These are phyloP conservation scores for Ditula angustiorana DNA, from an alignment of 2,888 invertebrate genomes.

Conservation along the genomic window DNA sequence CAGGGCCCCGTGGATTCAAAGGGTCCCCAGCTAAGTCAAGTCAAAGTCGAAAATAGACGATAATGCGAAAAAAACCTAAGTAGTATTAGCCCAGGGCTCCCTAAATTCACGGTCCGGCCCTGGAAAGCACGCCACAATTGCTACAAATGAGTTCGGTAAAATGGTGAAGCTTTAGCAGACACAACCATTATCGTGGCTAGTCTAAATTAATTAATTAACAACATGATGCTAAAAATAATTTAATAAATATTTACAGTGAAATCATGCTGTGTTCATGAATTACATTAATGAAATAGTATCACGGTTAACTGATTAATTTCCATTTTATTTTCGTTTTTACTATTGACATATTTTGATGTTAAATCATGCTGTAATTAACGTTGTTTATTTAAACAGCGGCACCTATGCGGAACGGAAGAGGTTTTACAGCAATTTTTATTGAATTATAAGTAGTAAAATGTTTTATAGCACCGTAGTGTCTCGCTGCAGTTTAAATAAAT, in stretches of 20 bases:
- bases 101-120: no score
- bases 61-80: no score
- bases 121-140: no score
- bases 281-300: constrained; percentile 7
- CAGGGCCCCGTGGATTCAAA: no score
- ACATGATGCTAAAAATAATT: neutral
- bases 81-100: no score
- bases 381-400: constrained; percentile 34
- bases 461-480: constrained; percentile 26
- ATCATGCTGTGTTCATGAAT: neutral
- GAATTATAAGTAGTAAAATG: constrained; percentile 23
- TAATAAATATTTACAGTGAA: neutral
- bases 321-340: constrained; percentile 12
- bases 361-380: constrained; percentile 20
- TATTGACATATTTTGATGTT: constrained; percentile 15
- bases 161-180: constrained; percentile 27
- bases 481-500: constrained; percentile 18
- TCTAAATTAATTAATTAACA: constrained; percentile 13
- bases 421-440: constrained; percentile 36
- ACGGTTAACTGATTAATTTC: constrained; percentile 6
- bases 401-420: constrained; percentile 35
- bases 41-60: no score
- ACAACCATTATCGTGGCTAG: constrained; percentile 7
- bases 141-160: constrained; percentile 25
- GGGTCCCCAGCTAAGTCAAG: no score